Evolutionary conservation across 2,113 vertebrate genomes (phyloP).

Genomic region (Cygnus atratus): DNA sequence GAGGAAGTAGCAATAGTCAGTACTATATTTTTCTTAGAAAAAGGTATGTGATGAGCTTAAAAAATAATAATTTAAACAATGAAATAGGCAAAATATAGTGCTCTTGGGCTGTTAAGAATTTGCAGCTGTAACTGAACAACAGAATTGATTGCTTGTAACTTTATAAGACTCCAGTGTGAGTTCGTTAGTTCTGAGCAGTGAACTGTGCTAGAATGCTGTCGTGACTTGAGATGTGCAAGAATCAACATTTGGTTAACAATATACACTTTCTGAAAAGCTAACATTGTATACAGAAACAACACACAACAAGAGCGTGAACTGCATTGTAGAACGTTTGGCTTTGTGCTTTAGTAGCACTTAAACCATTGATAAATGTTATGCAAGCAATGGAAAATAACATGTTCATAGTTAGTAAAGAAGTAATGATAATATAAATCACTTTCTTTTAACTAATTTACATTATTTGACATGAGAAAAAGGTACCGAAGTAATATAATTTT

Average conservation of each 20-base stretch:
- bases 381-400: not conserved
- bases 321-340: not conserved
- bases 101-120: not conserved
- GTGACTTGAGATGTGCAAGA: not conserved
- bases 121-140: not conserved
- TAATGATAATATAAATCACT: not conserved
- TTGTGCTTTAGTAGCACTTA: not conserved
- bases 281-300: not conserved
- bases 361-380: not conserved
- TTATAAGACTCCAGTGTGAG: not conserved
- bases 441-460: not conserved
- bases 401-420: not conserved
- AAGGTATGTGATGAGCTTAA: not conserved
- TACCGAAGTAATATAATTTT: not conserved
- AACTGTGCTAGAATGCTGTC: not conserved
- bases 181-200: not conserved
- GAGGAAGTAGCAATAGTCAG: not conserved
- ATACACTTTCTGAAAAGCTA: not conserved
- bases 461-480: not conserved
- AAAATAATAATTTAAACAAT: not conserved
- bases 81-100: not conserved
- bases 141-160: not conserved
- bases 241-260: not conserved
- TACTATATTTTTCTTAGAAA: not conserved
- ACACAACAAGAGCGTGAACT: not conserved